Percentiles rank a stretch among this genome's conserved stretches.
These are phyloP conservation scores for Chymomyza procnemis DNA, from an alignment of 2,888 invertebrate species.

Conservation along the genomic window DNA sequence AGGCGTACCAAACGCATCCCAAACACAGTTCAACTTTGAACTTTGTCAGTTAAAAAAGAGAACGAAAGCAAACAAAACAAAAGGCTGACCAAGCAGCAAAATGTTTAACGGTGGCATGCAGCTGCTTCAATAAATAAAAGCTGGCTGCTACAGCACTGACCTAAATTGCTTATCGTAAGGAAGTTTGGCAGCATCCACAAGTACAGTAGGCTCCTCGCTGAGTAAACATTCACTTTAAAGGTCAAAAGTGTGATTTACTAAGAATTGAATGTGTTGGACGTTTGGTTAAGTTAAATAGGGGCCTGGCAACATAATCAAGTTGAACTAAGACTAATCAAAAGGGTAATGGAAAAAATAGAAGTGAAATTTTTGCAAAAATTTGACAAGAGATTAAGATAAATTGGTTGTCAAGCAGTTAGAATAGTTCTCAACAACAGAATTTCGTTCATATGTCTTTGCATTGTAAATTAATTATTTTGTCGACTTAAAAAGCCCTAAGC, in stretches of 20 bases:
- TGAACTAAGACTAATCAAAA: too few species aligned
- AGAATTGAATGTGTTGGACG: too few species aligned
- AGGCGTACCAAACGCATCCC: neutral
- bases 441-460: too few species aligned
- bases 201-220: neutral
- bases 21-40: slow-evolving; percentile 40
- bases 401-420: too few species aligned
- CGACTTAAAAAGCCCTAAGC: too few species aligned
- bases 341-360: too few species aligned
- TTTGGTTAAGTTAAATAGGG: too few species aligned
- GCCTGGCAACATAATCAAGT: too few species aligned
- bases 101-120: neutral
- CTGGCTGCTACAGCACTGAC: slow-evolving; percentile 31
- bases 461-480: too few species aligned
- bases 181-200: neutral
- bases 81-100: neutral
- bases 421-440: too few species aligned
- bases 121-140: neutral
- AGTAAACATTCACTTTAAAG: neutral
- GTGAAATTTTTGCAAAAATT: too few species aligned
- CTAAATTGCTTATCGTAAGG: slow-evolving; percentile 38
- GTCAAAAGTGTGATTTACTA: neutral
- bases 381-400: too few species aligned
- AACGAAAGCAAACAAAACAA: neutral
- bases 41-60: slow-evolving; percentile 17